These are phyloP conservation scores for Diabrotica virgifera DNA, from an alignment of 1,140 invertebrate genomes.

Conservation along the genomic window DNA sequence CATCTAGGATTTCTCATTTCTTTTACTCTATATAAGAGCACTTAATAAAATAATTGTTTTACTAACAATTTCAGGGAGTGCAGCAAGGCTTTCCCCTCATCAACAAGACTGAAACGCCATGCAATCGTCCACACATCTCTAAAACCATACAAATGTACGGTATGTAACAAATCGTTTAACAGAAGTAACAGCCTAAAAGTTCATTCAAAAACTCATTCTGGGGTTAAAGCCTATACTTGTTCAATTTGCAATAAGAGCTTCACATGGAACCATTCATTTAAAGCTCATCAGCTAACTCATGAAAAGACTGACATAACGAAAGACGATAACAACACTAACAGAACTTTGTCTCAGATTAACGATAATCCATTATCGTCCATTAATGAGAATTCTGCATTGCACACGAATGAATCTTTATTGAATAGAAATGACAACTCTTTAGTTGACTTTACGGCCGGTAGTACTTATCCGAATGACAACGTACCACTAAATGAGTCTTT, in stretches of 20 bases:
- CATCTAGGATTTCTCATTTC: too few relatives aligned
- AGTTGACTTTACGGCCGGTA: background rate
- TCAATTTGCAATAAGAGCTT: slow-evolving; percentile 64
- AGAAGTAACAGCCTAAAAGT: slow-evolving; percentile 49
- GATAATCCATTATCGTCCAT: background rate
- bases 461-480: background rate
- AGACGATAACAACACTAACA: background rate
- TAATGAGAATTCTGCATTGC: background rate
- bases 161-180: slow-evolving; percentile 51
- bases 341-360: background rate
- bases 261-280: slow-evolving; percentile 59
- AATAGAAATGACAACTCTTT: too few relatives aligned
- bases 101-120: slow-evolving; percentile 71
- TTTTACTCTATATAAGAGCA: background rate
- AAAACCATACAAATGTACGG: slow-evolving; percentile 42
- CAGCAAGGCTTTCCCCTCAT: slow-evolving; percentile 62
- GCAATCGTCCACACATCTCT: slow-evolving; percentile 74
- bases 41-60: background rate
- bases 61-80: slow-evolving; percentile 48
- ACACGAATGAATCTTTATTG: background rate
- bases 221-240: slow-evolving; percentile 68
- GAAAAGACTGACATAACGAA: background rate
- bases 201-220: slow-evolving; percentile 57
- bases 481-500: slow-evolving; percentile 7
- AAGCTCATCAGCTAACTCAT: slow-evolving; percentile 54